A percentile compares a stretch with the other conserved stretches of the same genome.
Conservation (phyloP, 2,113 vertebrate genomes). For the Nibea coibor region DNA sequence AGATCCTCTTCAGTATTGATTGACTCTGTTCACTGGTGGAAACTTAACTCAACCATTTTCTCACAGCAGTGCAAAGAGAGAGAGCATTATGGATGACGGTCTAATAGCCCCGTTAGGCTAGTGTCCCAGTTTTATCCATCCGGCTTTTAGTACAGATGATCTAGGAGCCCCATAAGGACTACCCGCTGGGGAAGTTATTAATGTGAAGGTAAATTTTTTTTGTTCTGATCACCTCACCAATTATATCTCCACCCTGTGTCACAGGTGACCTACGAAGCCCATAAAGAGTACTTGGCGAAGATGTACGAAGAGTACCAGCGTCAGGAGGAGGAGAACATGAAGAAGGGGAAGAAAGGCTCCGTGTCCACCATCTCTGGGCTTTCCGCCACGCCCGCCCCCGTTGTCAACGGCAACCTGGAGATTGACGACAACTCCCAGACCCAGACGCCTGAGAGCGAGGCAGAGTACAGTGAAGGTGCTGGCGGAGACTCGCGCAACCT, state of each 20-base stretch:
- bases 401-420: constrained; percentile 94
- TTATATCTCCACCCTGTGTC: constrained; percentile 29
- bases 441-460: constrained; percentile 97
- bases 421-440: constrained; percentile 97
- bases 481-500: constrained; percentile 86
- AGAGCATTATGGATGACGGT: constrained; percentile 34
- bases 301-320: constrained; percentile 99
- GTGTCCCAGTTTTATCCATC: constrained; percentile 45
- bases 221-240: constrained; percentile 34
- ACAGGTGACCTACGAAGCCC: constrained; percentile 98
- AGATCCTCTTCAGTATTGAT: constrained; percentile 15
- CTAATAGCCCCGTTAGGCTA: constrained; percentile 19
- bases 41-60: background rate
- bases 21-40: constrained; percentile 2
- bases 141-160: constrained; percentile 16
- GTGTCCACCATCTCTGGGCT: constrained; percentile 99
- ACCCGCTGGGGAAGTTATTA: constrained; percentile 30
- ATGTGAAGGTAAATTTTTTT: constrained; percentile 25
- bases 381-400: constrained; percentile 89
- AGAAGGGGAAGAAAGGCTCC: constrained; percentile 97
- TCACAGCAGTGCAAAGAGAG: background rate
- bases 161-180: constrained; percentile 12
- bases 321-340: constrained; percentile 99
- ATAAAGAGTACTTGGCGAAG: constrained; percentile 98
- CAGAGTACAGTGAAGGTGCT: constrained; percentile 90